Evolutionary conservation across 2,113 vertebrate genomes (phyloP).

Genomic region (Propithecus coquereli): DNA sequence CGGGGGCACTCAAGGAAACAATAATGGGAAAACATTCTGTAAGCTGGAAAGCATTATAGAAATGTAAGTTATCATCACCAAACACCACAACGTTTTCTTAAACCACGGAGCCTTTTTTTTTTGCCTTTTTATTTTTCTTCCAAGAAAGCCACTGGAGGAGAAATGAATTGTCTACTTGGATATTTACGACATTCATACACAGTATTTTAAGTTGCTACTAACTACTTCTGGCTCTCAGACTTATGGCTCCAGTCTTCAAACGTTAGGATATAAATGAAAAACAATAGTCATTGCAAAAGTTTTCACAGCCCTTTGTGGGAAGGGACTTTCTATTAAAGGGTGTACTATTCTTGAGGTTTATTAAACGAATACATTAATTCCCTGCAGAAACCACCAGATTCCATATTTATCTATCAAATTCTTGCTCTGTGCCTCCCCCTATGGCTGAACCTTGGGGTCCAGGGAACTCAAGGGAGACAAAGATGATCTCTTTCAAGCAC

Average conservation of each 20-base stretch:
- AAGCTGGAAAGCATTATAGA: background rate
- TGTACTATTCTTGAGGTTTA: background rate
- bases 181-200: background rate
- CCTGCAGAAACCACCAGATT: background rate
- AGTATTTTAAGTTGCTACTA: background rate
- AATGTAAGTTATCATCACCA: background rate
- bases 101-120: background rate
- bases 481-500: background rate
- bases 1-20: background rate
- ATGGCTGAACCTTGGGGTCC: background rate
- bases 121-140: constrained; percentile 20
- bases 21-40: background rate
- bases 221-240: background rate
- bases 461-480: background rate
- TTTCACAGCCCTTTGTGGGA: background rate
- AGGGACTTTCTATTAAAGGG: background rate
- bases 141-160: constrained; percentile 12
- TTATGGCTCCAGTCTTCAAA: background rate
- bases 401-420: background rate
- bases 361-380: background rate
- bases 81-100: constrained; percentile 1
- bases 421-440: background rate
- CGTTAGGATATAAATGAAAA: background rate
- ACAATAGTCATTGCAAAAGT: background rate
- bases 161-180: background rate